A percentile compares a stretch with the other conserved stretches of the same genome.
phyloP scores from a whole-genome alignment of 2,888 invertebrate species.

The Papilio elwesi region DNA sequence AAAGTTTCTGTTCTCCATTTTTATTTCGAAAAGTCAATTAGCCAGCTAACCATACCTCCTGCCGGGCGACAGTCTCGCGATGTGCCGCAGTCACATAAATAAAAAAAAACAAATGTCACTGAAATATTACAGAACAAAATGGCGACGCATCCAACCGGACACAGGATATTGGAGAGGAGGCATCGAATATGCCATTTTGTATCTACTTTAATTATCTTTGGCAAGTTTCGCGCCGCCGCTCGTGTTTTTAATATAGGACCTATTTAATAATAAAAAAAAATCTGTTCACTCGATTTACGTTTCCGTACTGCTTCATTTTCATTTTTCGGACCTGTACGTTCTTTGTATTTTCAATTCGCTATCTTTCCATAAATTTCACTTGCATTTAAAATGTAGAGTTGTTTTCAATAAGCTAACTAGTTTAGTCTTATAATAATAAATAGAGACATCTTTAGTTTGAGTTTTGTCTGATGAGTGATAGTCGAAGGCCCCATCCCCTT shows the following conservation, averaged over 20 bases:
- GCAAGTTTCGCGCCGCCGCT: constrained; percentile 65
- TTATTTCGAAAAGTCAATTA: constrained; percentile 34
- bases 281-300: constrained; percentile 9
- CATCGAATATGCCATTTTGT: constrained; percentile 76
- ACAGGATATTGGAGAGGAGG: constrained; percentile 68
- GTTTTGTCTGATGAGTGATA: too few species aligned
- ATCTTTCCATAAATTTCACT: not conserved
- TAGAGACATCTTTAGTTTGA: too few species aligned
- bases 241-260: constrained; percentile 46
- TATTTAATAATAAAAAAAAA: too few species aligned
- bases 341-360: constrained; percentile 20
- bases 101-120: constrained; percentile 50
- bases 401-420: too few species aligned
- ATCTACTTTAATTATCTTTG: constrained; percentile 78
- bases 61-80: constrained; percentile 7
- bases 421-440: too few species aligned
- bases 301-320: constrained; percentile 18
- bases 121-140: constrained; percentile 65
- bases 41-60: constrained; percentile 24
- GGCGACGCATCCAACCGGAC: constrained; percentile 58
- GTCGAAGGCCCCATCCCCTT: too few species aligned
- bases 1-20: constrained; percentile 13
- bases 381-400: too few species aligned
- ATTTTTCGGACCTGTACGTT: constrained; percentile 4
- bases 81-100: constrained; percentile 43